phyloP scores from a whole-genome alignment of 2,888 invertebrate species.

The Galerucella calmariensis region DNA sequence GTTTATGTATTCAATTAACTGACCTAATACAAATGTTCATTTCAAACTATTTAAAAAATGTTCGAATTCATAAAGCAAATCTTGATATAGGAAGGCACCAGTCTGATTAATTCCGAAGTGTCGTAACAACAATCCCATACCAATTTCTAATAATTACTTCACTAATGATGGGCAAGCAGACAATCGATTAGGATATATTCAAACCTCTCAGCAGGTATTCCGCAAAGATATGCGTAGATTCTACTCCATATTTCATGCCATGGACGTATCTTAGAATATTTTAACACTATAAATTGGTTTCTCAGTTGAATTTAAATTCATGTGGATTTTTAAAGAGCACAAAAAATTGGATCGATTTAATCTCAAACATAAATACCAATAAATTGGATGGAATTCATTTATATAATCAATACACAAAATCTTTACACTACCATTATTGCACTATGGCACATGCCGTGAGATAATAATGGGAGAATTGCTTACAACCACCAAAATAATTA shows the following conservation, averaged over 20 bases:
- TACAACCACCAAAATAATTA: too few relatives aligned
- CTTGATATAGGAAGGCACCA: neutral
- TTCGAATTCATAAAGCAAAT: neutral
- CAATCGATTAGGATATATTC: constrained; percentile 20
- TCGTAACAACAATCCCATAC: neutral
- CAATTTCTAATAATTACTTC: constrained; percentile 14
- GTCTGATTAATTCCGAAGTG: constrained; percentile 1
- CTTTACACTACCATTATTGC: too few relatives aligned
- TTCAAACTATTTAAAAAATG: neutral
- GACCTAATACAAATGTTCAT: neutral
- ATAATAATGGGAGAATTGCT: too few relatives aligned
- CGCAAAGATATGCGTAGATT: constrained; percentile 14
- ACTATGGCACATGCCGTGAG: too few relatives aligned
- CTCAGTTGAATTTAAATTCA: neutral
- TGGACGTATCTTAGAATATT: constrained; percentile 9
- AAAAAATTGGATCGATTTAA: too few relatives aligned
- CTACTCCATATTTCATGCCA: constrained; percentile 11
- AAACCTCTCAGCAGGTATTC: constrained; percentile 18
- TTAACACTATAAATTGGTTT: neutral
- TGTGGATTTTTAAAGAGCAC: neutral
- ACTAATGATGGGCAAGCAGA: constrained; percentile 10
- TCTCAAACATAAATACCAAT: too few relatives aligned
- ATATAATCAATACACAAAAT: too few relatives aligned
- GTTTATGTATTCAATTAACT: neutral
- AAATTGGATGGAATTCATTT: too few relatives aligned